phyloP scores from a whole-genome alignment of 1,140 invertebrate genomes.

The Drosophila jambulina region DNA sequence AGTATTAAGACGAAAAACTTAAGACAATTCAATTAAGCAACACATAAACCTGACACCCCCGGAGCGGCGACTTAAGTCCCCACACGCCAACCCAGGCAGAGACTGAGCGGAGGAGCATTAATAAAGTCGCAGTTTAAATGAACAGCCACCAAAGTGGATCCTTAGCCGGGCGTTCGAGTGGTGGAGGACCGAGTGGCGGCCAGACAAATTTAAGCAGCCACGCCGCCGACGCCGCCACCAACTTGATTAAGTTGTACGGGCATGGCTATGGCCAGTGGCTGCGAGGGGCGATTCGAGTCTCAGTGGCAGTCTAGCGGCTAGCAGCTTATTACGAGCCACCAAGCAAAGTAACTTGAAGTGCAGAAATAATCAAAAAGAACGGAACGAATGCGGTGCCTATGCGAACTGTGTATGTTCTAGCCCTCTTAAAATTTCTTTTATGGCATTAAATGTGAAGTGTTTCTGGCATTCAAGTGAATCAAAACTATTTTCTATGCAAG shows the following conservation, averaged over 20 bases:
- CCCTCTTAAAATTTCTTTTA: neutral
- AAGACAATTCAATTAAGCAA: constrained; percentile 76
- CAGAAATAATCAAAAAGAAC: constrained; percentile 36
- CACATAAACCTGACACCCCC: constrained; percentile 73
- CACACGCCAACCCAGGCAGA: neutral
- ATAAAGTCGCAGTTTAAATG: constrained; percentile 78
- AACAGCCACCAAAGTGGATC: constrained; percentile 54
- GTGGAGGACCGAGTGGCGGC: constrained; percentile 37
- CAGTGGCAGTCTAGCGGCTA: constrained; percentile 66
- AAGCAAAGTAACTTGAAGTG: constrained; percentile 68
- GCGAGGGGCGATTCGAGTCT: constrained; percentile 9
- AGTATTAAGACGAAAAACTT: constrained; percentile 51
- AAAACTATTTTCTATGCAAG: neutral
- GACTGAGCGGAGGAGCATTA: constrained; percentile 45
- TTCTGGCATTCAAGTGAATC: neutral
- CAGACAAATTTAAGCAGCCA: constrained; percentile 72
- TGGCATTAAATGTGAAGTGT: neutral
- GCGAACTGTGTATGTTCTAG: constrained; percentile 2
- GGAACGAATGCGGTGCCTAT: neutral
- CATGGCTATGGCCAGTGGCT: constrained; percentile 40
- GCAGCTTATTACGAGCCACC: constrained; percentile 75
- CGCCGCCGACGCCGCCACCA: constrained; percentile 33
- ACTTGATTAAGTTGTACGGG: constrained; percentile 74
- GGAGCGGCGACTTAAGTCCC: constrained; percentile 32
- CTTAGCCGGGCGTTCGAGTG: constrained; percentile 14